Evolutionary conservation across 2,888 invertebrate genomes (phyloP), one percentile per base, ranked within the genome.

Genomic region (Hecatera dysodea): DNA sequence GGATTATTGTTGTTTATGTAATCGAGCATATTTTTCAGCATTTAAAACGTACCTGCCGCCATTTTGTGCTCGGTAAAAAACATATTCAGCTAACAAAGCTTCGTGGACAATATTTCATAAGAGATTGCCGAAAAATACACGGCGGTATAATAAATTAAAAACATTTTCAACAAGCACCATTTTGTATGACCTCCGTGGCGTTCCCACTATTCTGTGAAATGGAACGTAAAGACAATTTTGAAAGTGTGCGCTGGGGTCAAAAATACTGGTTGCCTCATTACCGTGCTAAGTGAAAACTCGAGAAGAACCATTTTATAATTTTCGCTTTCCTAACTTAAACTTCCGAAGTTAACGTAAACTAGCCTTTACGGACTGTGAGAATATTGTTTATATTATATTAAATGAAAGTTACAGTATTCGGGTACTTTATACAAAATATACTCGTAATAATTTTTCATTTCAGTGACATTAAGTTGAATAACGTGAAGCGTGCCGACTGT

Each of bases 111-210:
- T 88, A 89, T 87, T 89, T 90, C 86, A 90, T 67, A 82, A 86
- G 83, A 86, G 83, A 86, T 82, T 82, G 83, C 83, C 86, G 80
- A 89, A 90, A 90, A 90, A 88, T 87, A 85, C 89, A 88, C 87
- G 77, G 80, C 68, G 80, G 87, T 78, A 80, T 82, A 82, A 88
- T 91, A 90, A 90, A 90, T 92, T 91, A 88, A 88, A 88, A 90
- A 87, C 87, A 88, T 89, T 89, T 88, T 86, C 80, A 85, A 72
- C 71, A 46, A 27, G 66, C 69, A 68, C 90, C 86, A 82, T 52
- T 70, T 86, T 42, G 67, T 60, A 50, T 56, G 74, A 64, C 85
- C 84, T 52, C 66, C 65, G 71, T 53, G 46, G 52, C 71, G 67
- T 74, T 55, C 64, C 65, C 46, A 44, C 52, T 72, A 55, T 63